A percentile compares a stretch with the other conserved stretches of the same genome.
These are phyloP conservation scores for Hypsibius dujardini DNA, from an alignment of 1,140 invertebrate species.

Conservation along the genomic window DNA sequence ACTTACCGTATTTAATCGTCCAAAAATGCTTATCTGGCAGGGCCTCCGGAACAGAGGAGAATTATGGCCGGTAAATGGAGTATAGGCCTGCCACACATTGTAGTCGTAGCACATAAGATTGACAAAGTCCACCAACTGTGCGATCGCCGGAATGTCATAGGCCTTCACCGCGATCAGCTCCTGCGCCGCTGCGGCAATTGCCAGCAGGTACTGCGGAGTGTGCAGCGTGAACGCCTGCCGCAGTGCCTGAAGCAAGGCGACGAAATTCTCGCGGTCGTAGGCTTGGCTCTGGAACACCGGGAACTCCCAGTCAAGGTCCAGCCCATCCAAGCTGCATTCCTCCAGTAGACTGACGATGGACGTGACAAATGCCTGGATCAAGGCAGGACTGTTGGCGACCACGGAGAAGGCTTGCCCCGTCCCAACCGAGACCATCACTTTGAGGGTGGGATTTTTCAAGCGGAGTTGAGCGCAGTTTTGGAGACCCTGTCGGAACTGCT, in stretches of 20 bases:
- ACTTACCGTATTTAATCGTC: neutral
- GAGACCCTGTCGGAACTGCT: no score
- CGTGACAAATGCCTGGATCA: conserved; percentile 1
- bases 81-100: neutral
- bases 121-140: neutral
- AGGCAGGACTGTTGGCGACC: neutral
- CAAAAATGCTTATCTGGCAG: neutral
- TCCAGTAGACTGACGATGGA: conserved; percentile 27
- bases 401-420: neutral
- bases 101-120: conserved; percentile 6
- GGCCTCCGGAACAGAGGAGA: neutral
- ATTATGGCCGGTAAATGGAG: neutral
- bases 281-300: conserved; percentile 78
- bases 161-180: conserved; percentile 31
- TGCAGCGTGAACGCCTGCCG: neutral
- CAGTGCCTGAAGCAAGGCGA: neutral
- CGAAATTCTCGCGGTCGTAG: conserved; percentile 53
- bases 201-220: neutral
- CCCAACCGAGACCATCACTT: no score
- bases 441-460: no score
- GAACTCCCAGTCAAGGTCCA: conserved; percentile 93
- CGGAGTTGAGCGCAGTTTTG: no score
- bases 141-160: conserved; percentile 5
- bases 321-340: conserved; percentile 69
- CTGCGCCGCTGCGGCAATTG: neutral